phyloP scores from a whole-genome alignment of 2,113 vertebrate species.

The Hydrochoerus hydrochaeris region DNA sequence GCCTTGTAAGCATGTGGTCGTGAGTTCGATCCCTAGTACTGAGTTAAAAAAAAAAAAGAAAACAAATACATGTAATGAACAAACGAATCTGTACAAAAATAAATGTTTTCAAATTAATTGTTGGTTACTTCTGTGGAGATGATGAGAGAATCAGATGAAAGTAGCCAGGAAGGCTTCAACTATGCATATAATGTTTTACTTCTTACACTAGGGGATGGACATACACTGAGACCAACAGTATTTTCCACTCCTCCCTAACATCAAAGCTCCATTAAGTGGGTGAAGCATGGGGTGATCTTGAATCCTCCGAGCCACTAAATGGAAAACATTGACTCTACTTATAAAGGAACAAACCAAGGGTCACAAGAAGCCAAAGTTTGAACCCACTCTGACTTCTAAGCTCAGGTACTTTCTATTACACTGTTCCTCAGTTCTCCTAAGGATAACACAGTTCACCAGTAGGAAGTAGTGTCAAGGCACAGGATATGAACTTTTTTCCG shows the following conservation, averaged over 20 bases:
- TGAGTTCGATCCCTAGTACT: no score
- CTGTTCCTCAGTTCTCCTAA: not conserved
- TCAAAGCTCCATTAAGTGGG: not conserved
- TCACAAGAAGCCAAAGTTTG: not conserved
- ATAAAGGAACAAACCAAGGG: not conserved
- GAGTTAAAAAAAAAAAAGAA: no score
- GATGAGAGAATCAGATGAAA: not conserved
- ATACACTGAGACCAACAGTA: not conserved
- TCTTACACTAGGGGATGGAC: not conserved
- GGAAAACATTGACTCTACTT: not conserved
- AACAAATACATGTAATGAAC: not conserved
- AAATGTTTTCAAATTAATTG: not conserved
- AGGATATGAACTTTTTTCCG: not conserved
- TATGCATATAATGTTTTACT: not conserved
- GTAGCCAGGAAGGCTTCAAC: not conserved
- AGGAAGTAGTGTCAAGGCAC: not conserved
- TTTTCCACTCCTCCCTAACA: not conserved
- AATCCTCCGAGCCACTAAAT: not conserved
- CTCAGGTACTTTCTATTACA: not conserved
- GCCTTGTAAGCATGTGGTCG: no score
- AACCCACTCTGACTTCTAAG: not conserved
- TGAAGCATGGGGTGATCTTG: not conserved
- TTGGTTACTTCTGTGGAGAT: not conserved
- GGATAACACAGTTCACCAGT: not conserved
- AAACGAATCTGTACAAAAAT: not conserved